phyloP scores from a whole-genome alignment of 2,113 vertebrate species.

The Pelecanoides urinatrix region DNA sequence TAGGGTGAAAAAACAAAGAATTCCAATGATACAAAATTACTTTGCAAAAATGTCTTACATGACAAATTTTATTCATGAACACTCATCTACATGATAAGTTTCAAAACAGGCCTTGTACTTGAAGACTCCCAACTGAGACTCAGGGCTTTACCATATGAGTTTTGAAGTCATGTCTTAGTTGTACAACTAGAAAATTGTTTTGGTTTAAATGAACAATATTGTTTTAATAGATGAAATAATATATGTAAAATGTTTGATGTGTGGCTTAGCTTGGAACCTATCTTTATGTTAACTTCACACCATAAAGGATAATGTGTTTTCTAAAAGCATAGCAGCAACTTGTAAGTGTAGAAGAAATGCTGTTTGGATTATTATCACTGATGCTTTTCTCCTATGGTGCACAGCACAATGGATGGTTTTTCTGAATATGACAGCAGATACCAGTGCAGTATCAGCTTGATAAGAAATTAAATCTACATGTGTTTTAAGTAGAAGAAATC shows the following conservation, averaged over 20 bases:
- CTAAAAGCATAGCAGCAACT: background rate
- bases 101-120: background rate
- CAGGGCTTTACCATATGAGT: fast-evolving
- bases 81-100: background rate
- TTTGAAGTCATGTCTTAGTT: background rate
- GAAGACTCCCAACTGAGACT: background rate
- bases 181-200: background rate
- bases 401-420: background rate
- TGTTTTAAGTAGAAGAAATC: background rate
- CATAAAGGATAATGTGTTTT: no score
- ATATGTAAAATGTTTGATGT: background rate
- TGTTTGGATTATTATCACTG: background rate
- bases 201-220: background rate
- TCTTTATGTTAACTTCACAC: no score
- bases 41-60: background rate
- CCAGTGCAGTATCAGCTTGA: background rate
- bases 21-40: background rate
- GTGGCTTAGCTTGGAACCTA: background rate
- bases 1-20: background rate
- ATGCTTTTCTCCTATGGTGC: background rate
- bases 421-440: background rate
- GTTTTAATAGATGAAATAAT: background rate
- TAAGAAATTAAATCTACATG: background rate
- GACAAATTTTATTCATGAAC: background rate
- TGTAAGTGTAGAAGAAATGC: background rate